phyloP scores from a whole-genome alignment of 1,140 invertebrate species.

The Laupala kohalensis region DNA sequence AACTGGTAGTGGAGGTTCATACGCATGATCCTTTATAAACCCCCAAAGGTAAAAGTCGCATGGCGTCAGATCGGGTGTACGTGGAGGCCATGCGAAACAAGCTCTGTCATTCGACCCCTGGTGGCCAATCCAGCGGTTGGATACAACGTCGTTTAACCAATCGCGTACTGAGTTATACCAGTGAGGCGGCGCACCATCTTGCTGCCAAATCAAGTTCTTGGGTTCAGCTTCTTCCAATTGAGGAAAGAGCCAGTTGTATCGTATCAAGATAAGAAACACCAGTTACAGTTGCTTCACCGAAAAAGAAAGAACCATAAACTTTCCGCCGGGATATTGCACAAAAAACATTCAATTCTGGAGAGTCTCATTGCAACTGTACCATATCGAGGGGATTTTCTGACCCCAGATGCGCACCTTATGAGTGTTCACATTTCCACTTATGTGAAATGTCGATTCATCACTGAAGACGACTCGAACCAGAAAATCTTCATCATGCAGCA shows the following conservation, averaged over 20 bases:
- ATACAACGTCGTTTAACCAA: slow-evolving; percentile 25
- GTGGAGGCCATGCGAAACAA: not conserved
- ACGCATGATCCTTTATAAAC: slow-evolving; percentile 14
- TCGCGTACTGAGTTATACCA: slow-evolving; percentile 21
- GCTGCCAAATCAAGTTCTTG: slow-evolving; percentile 21
- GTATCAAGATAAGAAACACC: slow-evolving; percentile 2
- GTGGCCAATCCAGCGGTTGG: slow-evolving; percentile 28
- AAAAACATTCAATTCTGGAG: slow-evolving; percentile 8
- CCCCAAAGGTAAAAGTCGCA: slow-evolving; percentile 11
- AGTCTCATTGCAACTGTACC: slow-evolving; percentile 2
- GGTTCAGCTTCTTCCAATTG: not conserved
- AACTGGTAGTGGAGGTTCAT: slow-evolving; percentile 6
- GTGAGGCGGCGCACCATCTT: slow-evolving; percentile 29
- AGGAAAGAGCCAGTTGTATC: slow-evolving; percentile 2
- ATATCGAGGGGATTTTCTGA: not conserved
- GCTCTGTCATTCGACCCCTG: slow-evolving; percentile 16
- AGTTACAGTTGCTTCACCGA: slow-evolving; percentile 7
- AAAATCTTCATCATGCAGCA: too few relatives aligned
- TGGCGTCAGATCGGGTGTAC: slow-evolving; percentile 1
- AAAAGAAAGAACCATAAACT: slow-evolving; percentile 8
- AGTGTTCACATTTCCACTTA: not conserved
- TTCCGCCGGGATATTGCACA: slow-evolving; percentile 8
- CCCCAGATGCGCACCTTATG: slow-evolving; percentile 1
- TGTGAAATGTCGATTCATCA: slow-evolving; percentile 7
- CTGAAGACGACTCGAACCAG: not conserved